A percentile compares a stretch with the other conserved stretches of the same genome.
These are phyloP conservation scores for Anomalospiza imberbis DNA, from an alignment of 2,797 vertebrate species.

Conservation along the genomic window DNA sequence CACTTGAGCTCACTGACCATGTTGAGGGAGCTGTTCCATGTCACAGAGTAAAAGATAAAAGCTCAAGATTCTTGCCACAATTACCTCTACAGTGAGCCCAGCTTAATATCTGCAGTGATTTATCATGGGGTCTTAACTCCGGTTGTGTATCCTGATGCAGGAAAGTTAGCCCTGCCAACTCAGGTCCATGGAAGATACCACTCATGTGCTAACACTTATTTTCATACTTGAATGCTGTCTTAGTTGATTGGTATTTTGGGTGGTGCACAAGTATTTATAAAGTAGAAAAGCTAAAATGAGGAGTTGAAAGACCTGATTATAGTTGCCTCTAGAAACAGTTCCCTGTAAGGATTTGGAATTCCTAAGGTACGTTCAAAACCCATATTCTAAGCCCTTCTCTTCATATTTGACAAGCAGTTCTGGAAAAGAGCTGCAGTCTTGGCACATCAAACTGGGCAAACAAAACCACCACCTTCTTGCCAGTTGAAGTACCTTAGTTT, in stretches of 20 bases:
- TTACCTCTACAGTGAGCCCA: neutral
- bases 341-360: neutral
- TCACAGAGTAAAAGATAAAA: neutral
- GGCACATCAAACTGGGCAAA: neutral
- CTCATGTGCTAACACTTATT: neutral
- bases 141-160: neutral
- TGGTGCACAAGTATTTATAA: neutral
- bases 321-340: neutral
- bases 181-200: neutral
- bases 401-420: neutral
- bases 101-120: neutral
- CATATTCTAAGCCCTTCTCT: neutral
- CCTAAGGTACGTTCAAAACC: neutral
- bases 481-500: neutral
- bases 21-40: neutral
- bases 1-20: accelerated
- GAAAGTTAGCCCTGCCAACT: neutral
- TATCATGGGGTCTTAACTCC: neutral
- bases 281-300: neutral
- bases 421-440: neutral
- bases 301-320: neutral
- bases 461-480: neutral
- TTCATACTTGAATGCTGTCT: neutral
- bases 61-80: neutral
- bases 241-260: neutral